Evolutionary conservation across 1,140 invertebrate genomes (phyloP).

Genomic region (Belonocnema kinseyi): DNA sequence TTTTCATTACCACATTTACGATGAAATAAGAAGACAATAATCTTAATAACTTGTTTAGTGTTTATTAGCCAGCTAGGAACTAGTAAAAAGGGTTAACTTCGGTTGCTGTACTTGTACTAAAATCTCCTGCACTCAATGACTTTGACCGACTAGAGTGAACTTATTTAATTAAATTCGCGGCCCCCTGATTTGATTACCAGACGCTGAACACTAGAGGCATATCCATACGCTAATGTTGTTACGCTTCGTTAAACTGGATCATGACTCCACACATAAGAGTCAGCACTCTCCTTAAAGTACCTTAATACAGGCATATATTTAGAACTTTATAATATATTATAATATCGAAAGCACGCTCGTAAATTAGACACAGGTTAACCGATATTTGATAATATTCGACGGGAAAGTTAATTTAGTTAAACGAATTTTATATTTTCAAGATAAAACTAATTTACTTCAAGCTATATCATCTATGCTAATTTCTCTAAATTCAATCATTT

Average conservation of each 20-base stretch:
- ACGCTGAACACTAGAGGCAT: not conserved
- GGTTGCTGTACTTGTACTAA: not conserved
- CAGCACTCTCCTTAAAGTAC: not conserved
- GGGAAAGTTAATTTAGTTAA: too few relatives aligned
- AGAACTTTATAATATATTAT: not conserved
- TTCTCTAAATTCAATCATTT: too few relatives aligned
- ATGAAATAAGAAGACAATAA: not conserved
- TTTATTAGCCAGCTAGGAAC: not conserved
- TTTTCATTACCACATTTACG: too few relatives aligned
- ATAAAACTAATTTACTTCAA: too few relatives aligned
- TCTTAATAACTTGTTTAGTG: not conserved
- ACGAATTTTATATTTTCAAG: too few relatives aligned
- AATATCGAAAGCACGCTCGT: too few relatives aligned
- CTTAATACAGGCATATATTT: not conserved
- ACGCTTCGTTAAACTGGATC: constrained; percentile 21
- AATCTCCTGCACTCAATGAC: constrained; percentile 10
- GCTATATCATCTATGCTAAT: too few relatives aligned
- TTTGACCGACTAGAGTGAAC: constrained; percentile 10
- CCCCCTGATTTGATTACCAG: constrained; percentile 9
- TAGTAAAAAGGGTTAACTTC: not conserved
- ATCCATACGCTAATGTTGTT: constrained; percentile 4
- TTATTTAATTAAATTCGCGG: constrained; percentile 22
- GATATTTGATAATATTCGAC: too few relatives aligned
- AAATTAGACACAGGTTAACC: too few relatives aligned
- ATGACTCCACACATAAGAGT: not conserved